phyloP scores from a whole-genome alignment of 1,140 invertebrate genomes.

The Saccostrea echinata region DNA sequence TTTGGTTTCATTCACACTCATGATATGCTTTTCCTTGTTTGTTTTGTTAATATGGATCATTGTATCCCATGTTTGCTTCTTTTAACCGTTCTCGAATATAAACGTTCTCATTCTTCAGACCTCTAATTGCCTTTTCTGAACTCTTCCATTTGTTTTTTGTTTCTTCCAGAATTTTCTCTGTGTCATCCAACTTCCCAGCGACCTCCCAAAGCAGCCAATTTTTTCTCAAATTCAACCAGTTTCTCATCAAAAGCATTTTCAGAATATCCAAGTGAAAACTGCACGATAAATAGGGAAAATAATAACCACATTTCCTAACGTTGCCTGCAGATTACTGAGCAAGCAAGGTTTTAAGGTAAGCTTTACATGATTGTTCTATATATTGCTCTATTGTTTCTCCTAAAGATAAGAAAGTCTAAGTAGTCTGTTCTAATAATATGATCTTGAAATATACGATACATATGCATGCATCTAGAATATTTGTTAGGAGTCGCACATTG shows the following conservation, averaged over 20 bases:
- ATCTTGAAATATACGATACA: no score
- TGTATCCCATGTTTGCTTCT: background rate
- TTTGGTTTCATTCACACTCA: background rate
- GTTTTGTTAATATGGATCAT: background rate
- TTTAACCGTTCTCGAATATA: background rate
- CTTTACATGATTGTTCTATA: no score
- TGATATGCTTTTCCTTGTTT: background rate
- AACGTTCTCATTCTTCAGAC: background rate
- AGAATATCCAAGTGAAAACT: background rate
- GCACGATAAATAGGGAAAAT: background rate
- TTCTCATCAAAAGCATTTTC: background rate
- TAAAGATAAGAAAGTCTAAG: no score
- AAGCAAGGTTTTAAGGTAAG: no score
- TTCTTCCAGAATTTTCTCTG: background rate
- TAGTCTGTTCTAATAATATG: no score
- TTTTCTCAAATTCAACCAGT: background rate
- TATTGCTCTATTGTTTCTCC: no score
- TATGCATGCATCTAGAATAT: no score
- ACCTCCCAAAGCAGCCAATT: background rate
- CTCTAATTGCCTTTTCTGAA: background rate
- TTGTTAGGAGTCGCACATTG: no score
- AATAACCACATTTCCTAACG: background rate
- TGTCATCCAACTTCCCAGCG: background rate
- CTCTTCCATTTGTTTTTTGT: background rate
- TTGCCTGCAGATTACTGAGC: background rate